Conservation (phyloP, 2,888 invertebrate genomes). For the Tortrix viridana region DNA sequence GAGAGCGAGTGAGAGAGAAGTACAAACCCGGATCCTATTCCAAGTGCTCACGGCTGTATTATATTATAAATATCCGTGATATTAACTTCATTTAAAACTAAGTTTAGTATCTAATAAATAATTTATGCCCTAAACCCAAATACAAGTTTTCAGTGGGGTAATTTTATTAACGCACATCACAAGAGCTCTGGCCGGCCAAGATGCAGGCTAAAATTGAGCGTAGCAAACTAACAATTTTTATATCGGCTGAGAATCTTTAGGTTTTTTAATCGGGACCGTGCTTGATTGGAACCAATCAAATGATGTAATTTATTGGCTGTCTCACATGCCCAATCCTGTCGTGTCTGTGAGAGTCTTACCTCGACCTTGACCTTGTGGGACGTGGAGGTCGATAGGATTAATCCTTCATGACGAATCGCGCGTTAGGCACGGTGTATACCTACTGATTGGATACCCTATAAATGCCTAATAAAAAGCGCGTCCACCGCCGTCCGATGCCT, state of each 20-base stretch:
- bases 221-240: slow-evolving; percentile 54
- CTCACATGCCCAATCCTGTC: slow-evolving; percentile 56
- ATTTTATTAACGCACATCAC: background rate
- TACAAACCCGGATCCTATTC: too few species aligned
- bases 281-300: slow-evolving; percentile 81
- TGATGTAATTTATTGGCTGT: slow-evolving; percentile 72
- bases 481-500: slow-evolving; percentile 57
- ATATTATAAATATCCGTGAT: too few species aligned
- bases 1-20: too few species aligned
- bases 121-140: too few species aligned
- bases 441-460: slow-evolving; percentile 71
- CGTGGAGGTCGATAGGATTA: slow-evolving; percentile 53
- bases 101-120: too few species aligned
- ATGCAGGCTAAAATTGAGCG: slow-evolving; percentile 54
- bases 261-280: slow-evolving; percentile 70
- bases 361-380: slow-evolving; percentile 63
- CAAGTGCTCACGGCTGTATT: too few species aligned
- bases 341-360: slow-evolving; percentile 47
- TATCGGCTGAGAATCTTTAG: slow-evolving; percentile 52
- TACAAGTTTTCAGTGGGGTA: background rate
- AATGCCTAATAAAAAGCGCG: slow-evolving; percentile 64
- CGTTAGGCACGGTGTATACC: slow-evolving; percentile 59
- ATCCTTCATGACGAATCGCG: slow-evolving; percentile 75
- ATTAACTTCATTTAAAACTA: too few species aligned
- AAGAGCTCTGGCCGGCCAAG: background rate